Evolutionary conservation across 2,113 vertebrate species (phyloP).

Genomic region (Mixornis gularis): DNA sequence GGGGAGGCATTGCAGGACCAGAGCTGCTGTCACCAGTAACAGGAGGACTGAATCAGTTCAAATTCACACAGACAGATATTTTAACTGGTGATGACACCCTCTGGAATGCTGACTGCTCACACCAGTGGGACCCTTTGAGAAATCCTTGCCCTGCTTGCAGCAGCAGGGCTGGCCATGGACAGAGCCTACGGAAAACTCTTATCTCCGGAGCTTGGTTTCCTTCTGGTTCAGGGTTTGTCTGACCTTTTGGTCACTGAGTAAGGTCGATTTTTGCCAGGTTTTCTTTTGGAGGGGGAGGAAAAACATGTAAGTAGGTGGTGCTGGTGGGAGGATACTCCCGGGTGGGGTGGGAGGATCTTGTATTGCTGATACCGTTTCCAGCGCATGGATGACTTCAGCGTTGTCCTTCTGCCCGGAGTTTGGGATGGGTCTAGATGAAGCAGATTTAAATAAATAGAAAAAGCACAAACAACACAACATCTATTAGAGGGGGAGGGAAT

Average conservation of each 20-base stretch:
- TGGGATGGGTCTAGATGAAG: conserved; percentile 45
- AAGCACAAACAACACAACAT: neutral
- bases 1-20: neutral
- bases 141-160: neutral
- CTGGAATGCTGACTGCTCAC: neutral
- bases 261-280: neutral
- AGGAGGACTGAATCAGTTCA: neutral
- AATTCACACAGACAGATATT: neutral
- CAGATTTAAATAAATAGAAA: neutral
- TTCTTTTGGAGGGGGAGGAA: neutral
- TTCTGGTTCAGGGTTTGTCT: conserved; percentile 33
- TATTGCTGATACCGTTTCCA: neutral
- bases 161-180: neutral
- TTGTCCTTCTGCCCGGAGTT: conserved; percentile 11
- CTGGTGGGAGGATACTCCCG: conserved; percentile 6
- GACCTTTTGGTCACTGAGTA: conserved; percentile 30
- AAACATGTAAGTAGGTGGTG: neutral
- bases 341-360: conserved; percentile 4
- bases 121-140: neutral
- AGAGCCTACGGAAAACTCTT: neutral
- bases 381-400: neutral
- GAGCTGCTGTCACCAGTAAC: neutral
- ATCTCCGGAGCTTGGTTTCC: conserved; percentile 28
- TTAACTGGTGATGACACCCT: neutral
- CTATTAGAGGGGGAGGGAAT: neutral